Base-by-base conservation (phyloP, 1,140 invertebrate genomes). In the Lanistes nyassanus region DNA sequence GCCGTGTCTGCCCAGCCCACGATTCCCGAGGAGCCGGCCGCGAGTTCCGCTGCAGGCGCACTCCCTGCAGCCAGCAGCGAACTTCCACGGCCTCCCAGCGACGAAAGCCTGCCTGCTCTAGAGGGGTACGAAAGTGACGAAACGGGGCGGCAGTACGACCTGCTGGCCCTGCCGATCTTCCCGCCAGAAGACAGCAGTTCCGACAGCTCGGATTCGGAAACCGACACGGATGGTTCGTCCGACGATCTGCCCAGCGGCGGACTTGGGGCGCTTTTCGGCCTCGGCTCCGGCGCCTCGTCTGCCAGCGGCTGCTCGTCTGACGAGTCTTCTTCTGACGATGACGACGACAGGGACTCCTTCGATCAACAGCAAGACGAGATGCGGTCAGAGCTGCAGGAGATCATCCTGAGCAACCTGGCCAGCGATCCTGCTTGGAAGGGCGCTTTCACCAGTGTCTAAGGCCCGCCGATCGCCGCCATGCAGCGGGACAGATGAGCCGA, bases 71-170 rank as follows among this genome's bases (percentile, higher is more conserved):
- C 51, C 31, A 36, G 62, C 3, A 36, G 58, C 37, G n/a, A 72
- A 26, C 13, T 72, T 13, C 64, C 53, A 55, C 58, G 65, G 51
- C 53, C 36, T 4, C 51, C 9, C 16, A 72, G 70, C n/a, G 70
- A 72, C 5, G 21, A 37, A 53, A 53, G 47, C 55, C 26, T 72
- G 56, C 29, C 70, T 34, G 19, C 76, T 0, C 56, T 76, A 11
- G 77, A 69, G 2, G 77, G 60, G 34, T 79, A 73, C 47, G 77
- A 79, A 56, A 79, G 77, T 67, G 77, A 79, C 36, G 77, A 69
- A n/a, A n/a, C n/a, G 2, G 77, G 77, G 21, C 70, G 77, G 19
- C 68, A 79, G 68, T 79, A 79, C 62, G 77, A 79, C 26, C 70
- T 79, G n/a, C 56, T 79, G 19, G 62, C 77, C 26, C 74, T 60